A percentile compares a stretch with the other conserved stretches of the same genome.
Evolutionary conservation across 2,113 vertebrate genomes (phyloP).

Genomic region (Hippocampus mohnikei): DNA sequence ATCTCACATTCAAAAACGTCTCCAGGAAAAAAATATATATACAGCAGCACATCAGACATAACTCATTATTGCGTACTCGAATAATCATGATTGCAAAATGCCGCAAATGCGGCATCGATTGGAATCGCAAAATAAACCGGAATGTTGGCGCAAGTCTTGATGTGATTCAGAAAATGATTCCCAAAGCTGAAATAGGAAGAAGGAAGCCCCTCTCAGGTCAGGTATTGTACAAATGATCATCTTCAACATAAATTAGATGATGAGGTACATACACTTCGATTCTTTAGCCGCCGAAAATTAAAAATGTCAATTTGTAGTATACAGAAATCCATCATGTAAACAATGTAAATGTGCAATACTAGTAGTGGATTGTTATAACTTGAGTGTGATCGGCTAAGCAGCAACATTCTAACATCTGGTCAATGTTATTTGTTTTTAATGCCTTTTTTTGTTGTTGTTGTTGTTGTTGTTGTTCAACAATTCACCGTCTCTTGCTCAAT

Average conservation of each 20-base stretch:
- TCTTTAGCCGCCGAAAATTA: background rate
- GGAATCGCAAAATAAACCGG: constrained; percentile 12
- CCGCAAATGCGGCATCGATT: constrained; percentile 1
- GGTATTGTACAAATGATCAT: background rate
- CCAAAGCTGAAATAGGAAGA: constrained; percentile 30
- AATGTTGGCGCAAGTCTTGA: constrained; percentile 14
- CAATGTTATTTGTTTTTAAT: background rate
- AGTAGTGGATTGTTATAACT: background rate
- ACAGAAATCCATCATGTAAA: background rate
- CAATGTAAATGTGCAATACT: background rate
- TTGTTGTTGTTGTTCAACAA: background rate
- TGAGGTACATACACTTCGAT: background rate
- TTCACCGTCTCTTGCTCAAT: background rate
- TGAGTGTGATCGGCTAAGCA: background rate
- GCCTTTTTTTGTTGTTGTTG: background rate
- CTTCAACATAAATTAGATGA: background rate
- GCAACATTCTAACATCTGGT: background rate
- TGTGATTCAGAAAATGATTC: background rate
- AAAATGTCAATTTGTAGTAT: background rate
- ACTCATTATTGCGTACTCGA: constrained; percentile 2
- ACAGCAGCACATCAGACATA: constrained; percentile 8
- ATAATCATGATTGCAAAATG: constrained; percentile 1
- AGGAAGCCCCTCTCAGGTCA: background rate
- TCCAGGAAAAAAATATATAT: constrained; percentile 2
- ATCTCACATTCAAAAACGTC: constrained; percentile 15